These are phyloP conservation scores for Ormyrus nitidulus DNA, from an alignment of 2,888 invertebrate genomes.

Conservation along the genomic window DNA sequence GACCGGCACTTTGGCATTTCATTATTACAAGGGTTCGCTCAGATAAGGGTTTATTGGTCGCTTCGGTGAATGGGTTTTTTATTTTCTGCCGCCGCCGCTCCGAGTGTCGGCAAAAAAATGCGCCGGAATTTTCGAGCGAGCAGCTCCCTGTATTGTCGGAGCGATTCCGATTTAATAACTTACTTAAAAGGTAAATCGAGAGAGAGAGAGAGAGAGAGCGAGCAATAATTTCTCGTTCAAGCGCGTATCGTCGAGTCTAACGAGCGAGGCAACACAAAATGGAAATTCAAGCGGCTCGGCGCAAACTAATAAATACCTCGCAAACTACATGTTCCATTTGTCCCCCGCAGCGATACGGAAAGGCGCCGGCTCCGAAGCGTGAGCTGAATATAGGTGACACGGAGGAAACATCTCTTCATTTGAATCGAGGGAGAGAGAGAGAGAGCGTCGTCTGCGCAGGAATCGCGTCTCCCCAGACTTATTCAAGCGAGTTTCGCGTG, in stretches of 20 bases:
- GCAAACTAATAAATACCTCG: slow-evolving; percentile 51
- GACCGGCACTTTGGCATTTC: slow-evolving; percentile 43
- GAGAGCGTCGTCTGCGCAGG: slow-evolving; percentile 31
- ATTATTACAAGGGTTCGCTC: slow-evolving; percentile 45
- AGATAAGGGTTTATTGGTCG: slow-evolving; percentile 49
- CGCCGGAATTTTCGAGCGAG: slow-evolving; percentile 8
- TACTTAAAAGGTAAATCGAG: too few relatives aligned
- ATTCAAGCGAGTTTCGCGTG: slow-evolving; percentile 55
- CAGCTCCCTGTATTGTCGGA: slow-evolving; percentile 17
- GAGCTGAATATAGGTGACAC: slow-evolving; percentile 53
- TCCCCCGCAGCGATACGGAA: slow-evolving; percentile 43
- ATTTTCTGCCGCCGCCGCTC: slow-evolving; percentile 6
- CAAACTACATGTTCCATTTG: slow-evolving; percentile 52
- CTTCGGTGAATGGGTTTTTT: slow-evolving; percentile 27
- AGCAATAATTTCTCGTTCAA: slow-evolving; percentile 27
- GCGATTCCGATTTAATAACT: too few relatives aligned
- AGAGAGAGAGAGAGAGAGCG: too few relatives aligned
- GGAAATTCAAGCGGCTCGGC: slow-evolving; percentile 44
- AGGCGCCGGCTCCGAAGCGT: slow-evolving; percentile 25
- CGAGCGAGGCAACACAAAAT: slow-evolving; percentile 26
- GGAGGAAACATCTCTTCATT: slow-evolving; percentile 51
- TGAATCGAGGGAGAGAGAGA: slow-evolving; percentile 37
- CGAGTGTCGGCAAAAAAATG: slow-evolving; percentile 34
- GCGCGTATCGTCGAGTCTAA: neutral
- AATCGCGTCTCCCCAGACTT: slow-evolving; percentile 45